A percentile compares a stretch with the other conserved stretches of the same genome.
Conservation (phyloP, 1,140 invertebrate species). For the Wiebesia pumilae region DNA sequence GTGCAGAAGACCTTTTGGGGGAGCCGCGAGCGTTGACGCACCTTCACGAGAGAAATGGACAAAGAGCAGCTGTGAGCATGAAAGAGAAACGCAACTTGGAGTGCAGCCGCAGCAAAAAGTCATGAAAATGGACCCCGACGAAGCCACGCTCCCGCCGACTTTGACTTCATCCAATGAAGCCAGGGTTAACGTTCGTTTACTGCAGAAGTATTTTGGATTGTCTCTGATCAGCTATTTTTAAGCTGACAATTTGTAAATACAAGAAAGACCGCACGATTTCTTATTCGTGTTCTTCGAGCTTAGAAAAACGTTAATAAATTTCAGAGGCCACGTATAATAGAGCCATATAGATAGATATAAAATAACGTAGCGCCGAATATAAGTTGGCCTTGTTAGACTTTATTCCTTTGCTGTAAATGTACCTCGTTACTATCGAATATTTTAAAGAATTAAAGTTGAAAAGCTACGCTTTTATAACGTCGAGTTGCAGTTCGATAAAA, state of each 20-base stretch:
- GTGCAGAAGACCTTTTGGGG: background rate
- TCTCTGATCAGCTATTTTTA: background rate
- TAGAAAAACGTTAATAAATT: background rate
- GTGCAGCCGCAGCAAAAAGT: conserved; percentile 36
- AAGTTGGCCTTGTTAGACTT: background rate
- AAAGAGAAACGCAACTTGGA: background rate
- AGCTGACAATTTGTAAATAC: background rate
- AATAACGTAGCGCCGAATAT: background rate
- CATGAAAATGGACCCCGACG: conserved; percentile 56
- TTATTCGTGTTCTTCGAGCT: background rate
- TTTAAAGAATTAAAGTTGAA: background rate
- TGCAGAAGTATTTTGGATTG: background rate
- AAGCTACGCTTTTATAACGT: background rate
- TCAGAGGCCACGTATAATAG: background rate
- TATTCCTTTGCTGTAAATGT: background rate
- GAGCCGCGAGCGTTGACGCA: no score
- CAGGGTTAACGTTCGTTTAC: conserved; percentile 5
- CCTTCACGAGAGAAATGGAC: background rate
- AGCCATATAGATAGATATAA: background rate
- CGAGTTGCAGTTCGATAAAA: background rate
- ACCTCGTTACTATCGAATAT: background rate
- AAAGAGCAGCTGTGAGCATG: background rate
- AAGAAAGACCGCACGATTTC: background rate
- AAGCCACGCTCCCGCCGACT: background rate
- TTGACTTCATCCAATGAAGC: conserved; percentile 7